phyloP scores from a whole-genome alignment of 1,140 invertebrate species.

The Zaprionus kolodkinae region DNA sequence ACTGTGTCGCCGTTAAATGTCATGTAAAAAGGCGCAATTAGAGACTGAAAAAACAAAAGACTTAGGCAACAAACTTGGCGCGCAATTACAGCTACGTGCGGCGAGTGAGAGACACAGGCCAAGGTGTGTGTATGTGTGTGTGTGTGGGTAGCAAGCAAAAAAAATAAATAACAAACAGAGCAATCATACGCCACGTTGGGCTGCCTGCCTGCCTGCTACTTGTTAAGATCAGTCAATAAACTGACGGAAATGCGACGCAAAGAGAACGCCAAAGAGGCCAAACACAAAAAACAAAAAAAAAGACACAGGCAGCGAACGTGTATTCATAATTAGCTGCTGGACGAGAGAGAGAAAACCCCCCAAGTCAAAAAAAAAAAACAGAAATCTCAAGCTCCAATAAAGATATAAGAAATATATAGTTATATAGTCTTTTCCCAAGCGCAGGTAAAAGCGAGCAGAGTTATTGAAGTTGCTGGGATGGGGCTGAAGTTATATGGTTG shows the following conservation, averaged over 20 bases:
- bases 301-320: conserved; percentile 39
- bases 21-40: conserved; percentile 1
- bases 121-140: not conserved
- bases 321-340: conserved; percentile 64
- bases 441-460: conserved; percentile 5
- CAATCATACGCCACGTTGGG: conserved; percentile 48
- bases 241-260: conserved; percentile 51
- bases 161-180: conserved; percentile 20
- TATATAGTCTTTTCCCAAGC: not conserved
- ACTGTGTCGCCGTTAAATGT: conserved; percentile 6
- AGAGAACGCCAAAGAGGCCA: conserved; percentile 33
- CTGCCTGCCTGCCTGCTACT: conserved; percentile 17
- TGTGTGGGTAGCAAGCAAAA: conserved; percentile 1
- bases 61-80: conserved; percentile 65
- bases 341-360: conserved; percentile 53
- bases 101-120: conserved; percentile 31
- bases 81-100: conserved; percentile 70
- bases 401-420: conserved; percentile 9
- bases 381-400: not conserved
- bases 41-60: conserved; percentile 64
- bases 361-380: not conserved
- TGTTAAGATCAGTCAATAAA: conserved; percentile 68
- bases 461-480: conserved; percentile 9
- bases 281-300: conserved; percentile 51
- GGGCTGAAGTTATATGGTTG: conserved; percentile 17